phyloP scores from a whole-genome alignment of 1,140 invertebrate species.

The Anastrepha ludens region DNA sequence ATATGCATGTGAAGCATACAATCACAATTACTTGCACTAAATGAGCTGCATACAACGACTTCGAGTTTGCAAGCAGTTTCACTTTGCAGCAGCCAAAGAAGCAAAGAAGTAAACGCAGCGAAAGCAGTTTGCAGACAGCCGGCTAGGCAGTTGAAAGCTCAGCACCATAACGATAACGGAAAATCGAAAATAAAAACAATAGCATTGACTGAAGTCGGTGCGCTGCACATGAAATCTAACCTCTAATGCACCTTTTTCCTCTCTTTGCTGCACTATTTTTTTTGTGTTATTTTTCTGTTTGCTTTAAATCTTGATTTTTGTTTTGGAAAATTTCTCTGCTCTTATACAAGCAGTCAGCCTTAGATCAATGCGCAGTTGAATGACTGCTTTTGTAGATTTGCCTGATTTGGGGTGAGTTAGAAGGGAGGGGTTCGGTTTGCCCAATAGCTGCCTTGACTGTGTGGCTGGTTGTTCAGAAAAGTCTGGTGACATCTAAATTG shows the following conservation, averaged over 20 bases:
- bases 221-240: background rate
- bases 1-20: background rate
- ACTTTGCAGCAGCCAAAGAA: constrained; percentile 26
- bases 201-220: constrained; percentile 5
- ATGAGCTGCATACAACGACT: background rate
- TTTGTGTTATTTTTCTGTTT: background rate
- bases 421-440: too few species aligned
- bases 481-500: background rate
- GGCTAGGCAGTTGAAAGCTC: background rate
- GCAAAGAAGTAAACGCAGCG: background rate
- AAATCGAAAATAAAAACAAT: background rate
- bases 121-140: background rate
- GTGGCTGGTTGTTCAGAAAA: background rate
- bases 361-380: background rate
- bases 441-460: background rate
- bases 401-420: background rate
- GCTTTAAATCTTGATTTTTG: background rate
- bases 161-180: background rate
- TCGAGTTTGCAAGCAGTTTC: constrained; percentile 28
- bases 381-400: background rate
- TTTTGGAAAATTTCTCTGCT: constrained; percentile 25
- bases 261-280: background rate
- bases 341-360: background rate
- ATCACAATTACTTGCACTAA: background rate
- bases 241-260: constrained; percentile 1